A percentile compares a stretch with the other conserved stretches of the same genome.
These are phyloP conservation scores for Corvus hawaiiensis DNA, from an alignment of 2,113 vertebrate species.

Conservation along the genomic window DNA sequence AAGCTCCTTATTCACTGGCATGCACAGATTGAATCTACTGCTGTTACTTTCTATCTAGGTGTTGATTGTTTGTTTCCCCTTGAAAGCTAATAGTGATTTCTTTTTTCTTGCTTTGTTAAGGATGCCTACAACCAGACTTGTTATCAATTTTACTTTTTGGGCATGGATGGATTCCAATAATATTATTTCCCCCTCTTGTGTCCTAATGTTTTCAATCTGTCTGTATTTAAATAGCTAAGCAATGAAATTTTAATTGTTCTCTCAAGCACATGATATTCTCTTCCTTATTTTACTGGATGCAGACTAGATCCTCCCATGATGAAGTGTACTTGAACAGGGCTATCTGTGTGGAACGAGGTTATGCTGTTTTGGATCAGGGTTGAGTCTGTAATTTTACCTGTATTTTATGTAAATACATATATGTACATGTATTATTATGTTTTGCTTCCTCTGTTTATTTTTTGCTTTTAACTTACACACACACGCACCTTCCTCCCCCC, in stretches of 20 bases:
- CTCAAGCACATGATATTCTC: neutral
- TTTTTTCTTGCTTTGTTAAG: neutral
- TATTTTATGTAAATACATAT: neutral
- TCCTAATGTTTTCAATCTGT: neutral
- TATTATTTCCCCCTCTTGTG: neutral
- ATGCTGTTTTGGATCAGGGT: neutral
- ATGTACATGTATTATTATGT: neutral
- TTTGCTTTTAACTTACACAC: neutral
- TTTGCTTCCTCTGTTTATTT: neutral
- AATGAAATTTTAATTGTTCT: neutral
- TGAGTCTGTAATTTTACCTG: neutral
- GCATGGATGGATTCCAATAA: neutral
- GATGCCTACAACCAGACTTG: neutral
- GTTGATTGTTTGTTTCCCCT: neutral
- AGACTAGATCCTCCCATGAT: neutral
- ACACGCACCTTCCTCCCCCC: accelerated
- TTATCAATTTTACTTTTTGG: neutral
- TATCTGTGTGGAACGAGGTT: neutral
- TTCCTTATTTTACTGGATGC: neutral
- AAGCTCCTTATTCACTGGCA: neutral
- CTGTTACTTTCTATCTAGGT: neutral
- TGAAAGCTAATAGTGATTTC: neutral
- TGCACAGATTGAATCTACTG: neutral
- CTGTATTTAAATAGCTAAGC: neutral
- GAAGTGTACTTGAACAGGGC: neutral